Base-by-base conservation (phyloP, 2,113 vertebrate genomes). In the Arenaria interpres region DNA sequence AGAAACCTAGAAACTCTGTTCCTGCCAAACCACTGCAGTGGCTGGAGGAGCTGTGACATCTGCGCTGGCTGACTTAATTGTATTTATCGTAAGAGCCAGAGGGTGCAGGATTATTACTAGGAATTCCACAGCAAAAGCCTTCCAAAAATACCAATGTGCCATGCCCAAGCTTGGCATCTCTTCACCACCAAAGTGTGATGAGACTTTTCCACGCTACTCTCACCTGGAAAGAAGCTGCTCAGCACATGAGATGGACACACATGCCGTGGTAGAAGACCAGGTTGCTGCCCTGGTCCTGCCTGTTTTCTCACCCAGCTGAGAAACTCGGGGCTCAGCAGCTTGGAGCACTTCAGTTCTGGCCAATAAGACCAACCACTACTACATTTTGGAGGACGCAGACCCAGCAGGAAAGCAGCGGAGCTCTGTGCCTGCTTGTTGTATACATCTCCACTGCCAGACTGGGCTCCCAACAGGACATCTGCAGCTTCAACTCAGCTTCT, bases 51-150 rank as follows among this genome's bases (percentile, higher is more conserved):
- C 74, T 82, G 51, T 46, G 73, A 39, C 41, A 41, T 56, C 87
- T 72, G 53, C 1, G 1, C 67, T 50, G 66, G 53, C 46, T 85
- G 72, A 77, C 83, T 64, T 69, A 1, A 17, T 74, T 83, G 48
- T 43, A 6, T 33, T 57, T 74, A n/a, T 41, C 3, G 0, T 32
- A 20, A 92, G 20, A 93, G 88, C n/a, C 72, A 24, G 78, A 91
- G 45, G 35, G 33, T 85, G 35, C 50, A 46, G 37, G 59, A 63
- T 86, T 79, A 39, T 41, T 73, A 63, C 3, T 4, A 53, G n/a
- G 78, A 85, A 78, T 78, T 73, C 71, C 81, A 71, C 73, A 85
- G 69, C 27, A 37, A 85, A 75, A 72, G 9, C 45, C 35, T 92
- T 84, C 24, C 35, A 39, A 45, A 92, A 86, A 62, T 39, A 62